Evolutionary conservation across 2,888 invertebrate genomes (phyloP).

Genomic region (Synanthedon andrenaeformis): DNA sequence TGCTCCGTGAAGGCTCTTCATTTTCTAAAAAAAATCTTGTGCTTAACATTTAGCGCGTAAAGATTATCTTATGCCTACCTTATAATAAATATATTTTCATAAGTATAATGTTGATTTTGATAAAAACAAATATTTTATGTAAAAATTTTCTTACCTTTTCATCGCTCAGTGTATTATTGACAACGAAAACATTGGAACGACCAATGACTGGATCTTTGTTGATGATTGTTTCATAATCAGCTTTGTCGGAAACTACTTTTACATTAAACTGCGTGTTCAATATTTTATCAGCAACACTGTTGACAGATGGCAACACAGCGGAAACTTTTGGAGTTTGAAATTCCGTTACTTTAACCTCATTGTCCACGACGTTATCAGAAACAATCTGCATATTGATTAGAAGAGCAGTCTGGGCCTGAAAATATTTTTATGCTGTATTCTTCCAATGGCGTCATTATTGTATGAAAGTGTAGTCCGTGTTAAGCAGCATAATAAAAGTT

Average conservation of each 20-base stretch:
- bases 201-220: constrained; percentile 5
- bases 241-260: constrained; percentile 4
- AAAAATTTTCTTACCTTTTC: constrained; percentile 18
- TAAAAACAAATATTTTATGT: no score
- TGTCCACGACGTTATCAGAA: constrained; percentile 19
- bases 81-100: no score
- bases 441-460: not conserved
- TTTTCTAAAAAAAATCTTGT: constrained; percentile 23
- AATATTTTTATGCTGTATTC: constrained; percentile 1
- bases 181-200: constrained; percentile 22
- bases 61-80: no score
- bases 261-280: constrained; percentile 10
- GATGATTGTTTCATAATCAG: constrained; percentile 4
- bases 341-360: constrained; percentile 14
- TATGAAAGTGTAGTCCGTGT: not conserved
- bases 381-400: constrained; percentile 19
- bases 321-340: constrained; percentile 3
- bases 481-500: no score
- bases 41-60: not conserved
- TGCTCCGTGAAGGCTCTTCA: constrained; percentile 15
- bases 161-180: constrained; percentile 23
- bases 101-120: no score
- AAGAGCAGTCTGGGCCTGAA: not conserved
- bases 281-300: constrained; percentile 11
- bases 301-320: constrained; percentile 7